Evolutionary conservation across 2,797 vertebrate genomes (phyloP).

Genomic region (Rhyacichthys aspro): DNA sequence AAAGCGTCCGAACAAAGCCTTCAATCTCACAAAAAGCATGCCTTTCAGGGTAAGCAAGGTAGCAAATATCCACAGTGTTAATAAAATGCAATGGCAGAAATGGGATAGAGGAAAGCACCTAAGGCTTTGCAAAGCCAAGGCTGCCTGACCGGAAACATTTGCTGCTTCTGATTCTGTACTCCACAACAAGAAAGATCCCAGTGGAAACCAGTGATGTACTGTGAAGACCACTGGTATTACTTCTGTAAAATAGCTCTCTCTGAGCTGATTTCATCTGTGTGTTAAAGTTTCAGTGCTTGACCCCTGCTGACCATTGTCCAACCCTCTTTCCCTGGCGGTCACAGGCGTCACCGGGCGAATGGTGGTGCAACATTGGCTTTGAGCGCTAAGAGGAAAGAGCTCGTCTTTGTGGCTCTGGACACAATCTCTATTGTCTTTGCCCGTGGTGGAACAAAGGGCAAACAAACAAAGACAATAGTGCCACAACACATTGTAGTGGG

Average conservation of each 20-base stretch:
- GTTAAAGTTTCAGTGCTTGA: slow-evolving; percentile 56
- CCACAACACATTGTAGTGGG: slow-evolving; percentile 48
- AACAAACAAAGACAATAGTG: slow-evolving; percentile 72
- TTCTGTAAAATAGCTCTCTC: slow-evolving; percentile 56
- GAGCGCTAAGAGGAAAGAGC: slow-evolving; percentile 60
- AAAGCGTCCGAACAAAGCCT: slow-evolving; percentile 66
- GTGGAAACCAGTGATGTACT: slow-evolving; percentile 48
- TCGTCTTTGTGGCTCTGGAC: slow-evolving; percentile 70
- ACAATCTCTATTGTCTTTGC: slow-evolving; percentile 77
- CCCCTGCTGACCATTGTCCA: slow-evolving; percentile 56
- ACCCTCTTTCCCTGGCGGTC: slow-evolving; percentile 63
- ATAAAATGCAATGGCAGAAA: slow-evolving; percentile 72
- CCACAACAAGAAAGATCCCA: slow-evolving; percentile 68
- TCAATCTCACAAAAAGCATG: slow-evolving; percentile 43
- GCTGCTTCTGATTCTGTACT: slow-evolving; percentile 69
- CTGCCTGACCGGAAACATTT: slow-evolving; percentile 86
- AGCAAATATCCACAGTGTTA: slow-evolving; percentile 74
- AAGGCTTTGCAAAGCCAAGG: slow-evolving; percentile 87
- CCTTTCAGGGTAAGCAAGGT: slow-evolving; percentile 60
- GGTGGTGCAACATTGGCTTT: slow-evolving; percentile 53
- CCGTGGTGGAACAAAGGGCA: slow-evolving; percentile 71
- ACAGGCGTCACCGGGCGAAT: slow-evolving; percentile 70
- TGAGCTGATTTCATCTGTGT: slow-evolving; percentile 62
- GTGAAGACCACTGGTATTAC: slow-evolving; percentile 43
- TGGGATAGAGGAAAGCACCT: slow-evolving; percentile 80